Evolutionary conservation across 92 coral and sea anemone genomes (phyloP), one percentile per base, ranked within the genome.

Genomic region (Heliopora coerulea): DNA sequence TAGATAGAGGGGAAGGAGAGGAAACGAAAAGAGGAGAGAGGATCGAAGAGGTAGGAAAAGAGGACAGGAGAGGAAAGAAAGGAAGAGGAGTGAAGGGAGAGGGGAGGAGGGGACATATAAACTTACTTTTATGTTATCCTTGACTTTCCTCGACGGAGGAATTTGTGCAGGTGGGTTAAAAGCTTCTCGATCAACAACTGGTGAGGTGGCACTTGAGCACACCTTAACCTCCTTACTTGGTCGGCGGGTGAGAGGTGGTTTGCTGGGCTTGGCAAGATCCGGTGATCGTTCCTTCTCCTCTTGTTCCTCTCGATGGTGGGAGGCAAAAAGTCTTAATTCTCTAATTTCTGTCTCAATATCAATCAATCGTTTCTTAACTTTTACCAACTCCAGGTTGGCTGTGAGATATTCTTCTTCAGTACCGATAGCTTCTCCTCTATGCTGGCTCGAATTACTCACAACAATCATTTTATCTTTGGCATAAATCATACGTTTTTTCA

Each of bases 381-480:
- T 87, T 20, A 96, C 91, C n/a, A 95, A 82, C 21, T 91, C 95
- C 15, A 82, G 76, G 44, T 95, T 91, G 0, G 96, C 86, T 44
- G 86, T 89, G 59, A 90, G 95, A 37, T 85, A 90, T 83, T 95
- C 97, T 8, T 87, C 78, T 40, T 95, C 99, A 15, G 96, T 88
- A 46, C 88, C 95, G 3, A 90, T 84, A 19, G 89, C 83, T n/a
- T 96, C 99, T 32, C 83, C 83, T 58, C 68, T 82, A 23, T 40
- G 74, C 39, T 88, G 83, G 50, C 78, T 84, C 0, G 96, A 84
- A 56, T 83, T 64, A 39, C 73, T 83, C 35, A 90, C 88, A 73
- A 95, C 91, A 20, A 95, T 90, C 65, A 90, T 90, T n/a, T 91
- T 80, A 54, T 95, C 97, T 67, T 95, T 95, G 9, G 99, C 96